Evolutionary conservation across 1,140 invertebrate genomes (phyloP), one percentile per base, ranked within the genome.

Genomic region (Drosophila pectinifera): DNA sequence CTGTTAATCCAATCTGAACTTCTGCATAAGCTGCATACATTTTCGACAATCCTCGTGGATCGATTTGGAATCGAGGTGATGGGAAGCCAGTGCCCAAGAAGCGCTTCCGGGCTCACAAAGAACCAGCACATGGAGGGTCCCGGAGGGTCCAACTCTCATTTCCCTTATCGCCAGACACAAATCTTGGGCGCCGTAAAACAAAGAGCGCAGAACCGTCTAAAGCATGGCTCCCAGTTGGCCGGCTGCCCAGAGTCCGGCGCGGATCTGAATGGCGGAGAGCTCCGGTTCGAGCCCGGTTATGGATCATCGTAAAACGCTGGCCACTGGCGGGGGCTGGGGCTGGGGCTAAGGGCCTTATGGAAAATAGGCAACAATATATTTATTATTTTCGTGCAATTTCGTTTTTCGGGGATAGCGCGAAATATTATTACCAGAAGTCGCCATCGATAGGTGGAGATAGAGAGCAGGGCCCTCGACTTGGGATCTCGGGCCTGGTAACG

Each of bases 381-480:
- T 84, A 85, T 80, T 76, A 80, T 85, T 85, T 68, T 77, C 38
- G 78, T 84, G 67, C 61, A 85, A 84, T 77, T 80, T 76, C 61
- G 72, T 79, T 78, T 79, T 78, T 54, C 16, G n/a, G 22, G 24
- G 18, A 43, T 18, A 54, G 56, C 49, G 56, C 62, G 41, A 63
- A 69, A 69, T 69, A 68, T 59, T 70, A 78, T 62, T 68, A 55
- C 67, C 54, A 62, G 73, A 74, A 78, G 77, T 80, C 57, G 69
- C 46, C 46, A 65, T 26, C 46, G 61, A 53, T 63, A 55, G 38
- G n/a, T 57, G 41, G 20, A 24, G 28, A 28, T 53, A 39, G 59
- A 53, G n/a, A n/a, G n/a, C n/a, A n/a, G n/a, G n/a, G n/a, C 22
- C 4, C 22, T 22, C 22, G 22, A 22, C 22, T 22, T 22, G 22